These are phyloP conservation scores for Colletes gigas DNA, from an alignment of 1,140 invertebrate genomes.

Conservation along the genomic window DNA sequence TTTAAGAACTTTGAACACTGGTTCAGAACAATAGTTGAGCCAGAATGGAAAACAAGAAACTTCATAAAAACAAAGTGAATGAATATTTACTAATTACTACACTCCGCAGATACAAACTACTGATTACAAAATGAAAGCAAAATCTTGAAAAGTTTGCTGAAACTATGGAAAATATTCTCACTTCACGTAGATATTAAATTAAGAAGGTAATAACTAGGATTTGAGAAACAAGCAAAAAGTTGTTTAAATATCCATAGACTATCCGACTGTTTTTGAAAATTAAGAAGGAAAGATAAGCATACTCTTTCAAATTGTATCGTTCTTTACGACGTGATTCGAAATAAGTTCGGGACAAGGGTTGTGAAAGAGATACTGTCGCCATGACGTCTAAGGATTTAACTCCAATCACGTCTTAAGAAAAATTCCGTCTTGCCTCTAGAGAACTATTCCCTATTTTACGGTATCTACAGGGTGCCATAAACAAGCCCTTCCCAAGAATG, in stretches of 20 bases:
- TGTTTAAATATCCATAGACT: neutral
- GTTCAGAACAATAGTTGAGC: too few relatives aligned
- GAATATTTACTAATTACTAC: too few relatives aligned
- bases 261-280: neutral
- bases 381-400: constrained; percentile 41
- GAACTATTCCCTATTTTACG: constrained; percentile 63
- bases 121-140: too few relatives aligned
- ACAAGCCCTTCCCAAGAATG: constrained; percentile 48
- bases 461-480: constrained; percentile 61
- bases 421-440: constrained; percentile 46
- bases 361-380: constrained; percentile 11
- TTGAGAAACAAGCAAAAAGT: too few relatives aligned
- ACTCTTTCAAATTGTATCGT: constrained; percentile 33
- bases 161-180: too few relatives aligned
- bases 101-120: too few relatives aligned
- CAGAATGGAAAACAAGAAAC: too few relatives aligned
- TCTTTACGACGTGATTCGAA: constrained; percentile 25
- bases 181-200: too few relatives aligned
- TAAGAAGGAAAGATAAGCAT: constrained; percentile 5
- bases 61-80: too few relatives aligned
- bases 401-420: constrained; percentile 58
- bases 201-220: too few relatives aligned
- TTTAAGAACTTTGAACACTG: too few relatives aligned
- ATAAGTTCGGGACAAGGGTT: constrained; percentile 18
- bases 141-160: too few relatives aligned